Evolutionary conservation across 1,140 invertebrate genomes (phyloP).

Genomic region (Brachionus paranguensis): DNA sequence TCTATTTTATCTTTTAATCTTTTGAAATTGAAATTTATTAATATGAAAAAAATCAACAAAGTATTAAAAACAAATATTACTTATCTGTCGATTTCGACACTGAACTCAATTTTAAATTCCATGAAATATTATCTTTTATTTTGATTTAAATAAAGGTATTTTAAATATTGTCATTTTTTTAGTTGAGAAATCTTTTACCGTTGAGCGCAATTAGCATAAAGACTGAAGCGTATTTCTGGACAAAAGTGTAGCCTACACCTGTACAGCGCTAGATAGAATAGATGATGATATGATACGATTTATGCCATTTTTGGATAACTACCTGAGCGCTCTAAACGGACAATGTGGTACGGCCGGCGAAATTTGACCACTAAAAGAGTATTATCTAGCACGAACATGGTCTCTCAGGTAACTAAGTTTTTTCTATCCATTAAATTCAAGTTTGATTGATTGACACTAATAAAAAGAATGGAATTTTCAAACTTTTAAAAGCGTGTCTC

Average conservation of each 20-base stretch:
- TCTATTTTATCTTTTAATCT: conserved; percentile 38
- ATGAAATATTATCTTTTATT: conserved; percentile 3
- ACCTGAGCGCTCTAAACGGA: background rate
- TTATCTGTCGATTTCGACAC: conserved; percentile 35
- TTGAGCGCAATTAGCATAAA: background rate
- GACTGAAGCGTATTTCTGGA: background rate
- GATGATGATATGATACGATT: background rate
- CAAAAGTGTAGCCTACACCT: background rate
- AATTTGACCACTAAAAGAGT: background rate
- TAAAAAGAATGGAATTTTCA: conserved; percentile 9
- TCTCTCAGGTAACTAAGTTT: background rate
- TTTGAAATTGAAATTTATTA: conserved; percentile 28
- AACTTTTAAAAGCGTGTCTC: conserved; percentile 10
- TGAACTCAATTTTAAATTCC: background rate
- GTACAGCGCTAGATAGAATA: background rate
- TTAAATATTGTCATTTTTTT: conserved; percentile 24
- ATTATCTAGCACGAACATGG: background rate
- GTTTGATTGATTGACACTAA: conserved; percentile 27
- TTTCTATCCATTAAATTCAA: background rate
- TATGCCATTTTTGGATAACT: background rate
- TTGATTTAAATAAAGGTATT: background rate
- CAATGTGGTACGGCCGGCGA: background rate
- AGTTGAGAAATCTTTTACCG: conserved; percentile 18
- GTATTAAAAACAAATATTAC: background rate
- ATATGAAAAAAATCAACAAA: background rate